A percentile compares a stretch with the other conserved stretches of the same genome.
These are phyloP conservation scores for Trachymyrmex cornetzi DNA, from an alignment of 1,140 invertebrate species.

Conservation along the genomic window DNA sequence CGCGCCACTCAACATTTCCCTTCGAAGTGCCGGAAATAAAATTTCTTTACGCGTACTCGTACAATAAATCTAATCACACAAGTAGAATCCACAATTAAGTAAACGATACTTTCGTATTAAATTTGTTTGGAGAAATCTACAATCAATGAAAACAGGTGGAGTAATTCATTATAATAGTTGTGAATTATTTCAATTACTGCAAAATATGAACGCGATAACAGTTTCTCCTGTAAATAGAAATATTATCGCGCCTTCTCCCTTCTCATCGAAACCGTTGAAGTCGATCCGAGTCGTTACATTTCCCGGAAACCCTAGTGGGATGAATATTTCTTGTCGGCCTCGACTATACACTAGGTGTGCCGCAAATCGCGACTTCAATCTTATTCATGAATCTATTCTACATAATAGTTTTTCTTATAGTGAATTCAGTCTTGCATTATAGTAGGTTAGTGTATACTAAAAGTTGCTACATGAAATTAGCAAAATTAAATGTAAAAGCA, in stretches of 20 bases:
- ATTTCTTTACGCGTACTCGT: too few species aligned
- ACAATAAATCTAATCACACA: not conserved
- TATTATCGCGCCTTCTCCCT: not conserved
- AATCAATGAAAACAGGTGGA: not conserved
- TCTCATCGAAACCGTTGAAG: not conserved
- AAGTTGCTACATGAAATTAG: too few species aligned
- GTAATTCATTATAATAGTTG: not conserved
- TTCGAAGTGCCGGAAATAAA: too few species aligned
- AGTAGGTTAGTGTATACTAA: too few species aligned
- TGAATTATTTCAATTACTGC: not conserved
- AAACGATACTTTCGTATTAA: not conserved
- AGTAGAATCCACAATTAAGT: not conserved
- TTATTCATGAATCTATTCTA: not conserved
- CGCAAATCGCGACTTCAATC: not conserved
- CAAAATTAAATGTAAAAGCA: too few species aligned
- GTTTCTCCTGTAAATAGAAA: not conserved
- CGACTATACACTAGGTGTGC: conserved; percentile 11
- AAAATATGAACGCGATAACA: not conserved
- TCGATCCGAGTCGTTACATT: not conserved
- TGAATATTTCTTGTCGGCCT: conserved; percentile 18
- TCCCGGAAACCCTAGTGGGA: conserved; percentile 25
- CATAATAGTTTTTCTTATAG: not conserved
- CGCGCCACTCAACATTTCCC: too few species aligned
- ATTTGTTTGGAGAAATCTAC: not conserved
- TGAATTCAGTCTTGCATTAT: too few species aligned